Conservation (phyloP, 2,888 invertebrate genomes). For the Philereme transversata region DNA sequence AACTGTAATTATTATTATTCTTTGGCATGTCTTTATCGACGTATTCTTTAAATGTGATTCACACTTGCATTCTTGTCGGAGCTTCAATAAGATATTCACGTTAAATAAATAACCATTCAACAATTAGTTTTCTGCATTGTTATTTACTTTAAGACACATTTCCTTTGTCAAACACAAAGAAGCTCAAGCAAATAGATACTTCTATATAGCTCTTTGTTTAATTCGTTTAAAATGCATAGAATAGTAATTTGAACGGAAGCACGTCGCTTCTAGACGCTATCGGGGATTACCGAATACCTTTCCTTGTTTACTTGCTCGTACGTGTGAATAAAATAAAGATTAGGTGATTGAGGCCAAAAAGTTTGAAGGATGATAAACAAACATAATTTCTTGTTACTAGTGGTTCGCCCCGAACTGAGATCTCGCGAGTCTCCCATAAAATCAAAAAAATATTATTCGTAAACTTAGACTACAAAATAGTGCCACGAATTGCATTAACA, state of each 20-base stretch:
- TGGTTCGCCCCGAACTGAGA: no score
- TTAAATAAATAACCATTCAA: background rate
- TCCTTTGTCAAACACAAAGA: constrained; percentile 2
- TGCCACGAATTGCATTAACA: no score
- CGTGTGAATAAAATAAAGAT: no score
- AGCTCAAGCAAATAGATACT: background rate
- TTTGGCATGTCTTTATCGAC: no score
- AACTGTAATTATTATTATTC: no score
- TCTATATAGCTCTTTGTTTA: background rate
- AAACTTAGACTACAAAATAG: no score
- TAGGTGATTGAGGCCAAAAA: background rate
- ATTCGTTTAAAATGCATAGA: constrained; percentile 3
- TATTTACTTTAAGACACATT: background rate
- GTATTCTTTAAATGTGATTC: background rate
- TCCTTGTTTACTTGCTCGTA: constrained; percentile 1
- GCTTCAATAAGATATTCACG: background rate
- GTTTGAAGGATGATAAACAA: background rate
- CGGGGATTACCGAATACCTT: constrained; percentile 4
- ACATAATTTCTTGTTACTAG: no score
- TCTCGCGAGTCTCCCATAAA: no score
- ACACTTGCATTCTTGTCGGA: background rate
- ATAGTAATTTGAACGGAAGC: constrained; percentile 4
- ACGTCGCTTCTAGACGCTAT: constrained; percentile 1
- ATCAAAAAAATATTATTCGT: no score
- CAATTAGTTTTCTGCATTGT: background rate